Evolutionary conservation across 2,888 invertebrate genomes (phyloP).

Genomic region (Idaea biselata): DNA sequence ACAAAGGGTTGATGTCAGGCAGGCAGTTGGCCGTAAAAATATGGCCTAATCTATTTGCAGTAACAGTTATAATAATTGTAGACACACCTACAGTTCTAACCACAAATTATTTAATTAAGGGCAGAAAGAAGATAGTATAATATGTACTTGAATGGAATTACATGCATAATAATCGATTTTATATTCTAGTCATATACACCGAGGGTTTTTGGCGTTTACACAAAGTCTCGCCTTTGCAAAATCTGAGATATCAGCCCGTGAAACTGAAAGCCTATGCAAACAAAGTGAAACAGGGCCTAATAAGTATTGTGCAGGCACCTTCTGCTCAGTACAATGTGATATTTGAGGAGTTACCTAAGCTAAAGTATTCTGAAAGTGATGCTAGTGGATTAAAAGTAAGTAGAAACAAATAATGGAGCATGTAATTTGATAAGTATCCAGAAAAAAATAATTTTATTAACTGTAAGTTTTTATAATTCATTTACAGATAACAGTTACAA

Average conservation of each 20-base stretch:
- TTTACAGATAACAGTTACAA: slow-evolving; percentile 57
- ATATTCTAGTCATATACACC: slow-evolving; percentile 60
- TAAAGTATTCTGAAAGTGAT: slow-evolving; percentile 65
- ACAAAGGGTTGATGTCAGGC: too few species aligned
- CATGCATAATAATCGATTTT: not conserved
- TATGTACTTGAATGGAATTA: too few species aligned
- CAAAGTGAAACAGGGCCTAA: slow-evolving; percentile 62
- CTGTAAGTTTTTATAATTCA: not conserved
- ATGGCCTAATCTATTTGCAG: too few species aligned
- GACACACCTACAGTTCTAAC: too few species aligned
- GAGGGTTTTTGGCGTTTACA: slow-evolving; percentile 63
- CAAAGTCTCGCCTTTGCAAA: slow-evolving; percentile 64
- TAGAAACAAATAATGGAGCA: not conserved
- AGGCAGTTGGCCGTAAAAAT: too few species aligned
- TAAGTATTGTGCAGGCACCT: slow-evolving; percentile 45
- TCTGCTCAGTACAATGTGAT: slow-evolving; percentile 54
- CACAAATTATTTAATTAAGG: too few species aligned
- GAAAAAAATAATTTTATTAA: too few species aligned
- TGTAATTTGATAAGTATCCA: too few species aligned
- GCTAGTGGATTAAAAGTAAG: slow-evolving; percentile 61
- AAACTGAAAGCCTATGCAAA: slow-evolving; percentile 69
- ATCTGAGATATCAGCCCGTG: slow-evolving; percentile 53
- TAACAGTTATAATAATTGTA: too few species aligned
- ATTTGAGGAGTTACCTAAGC: slow-evolving; percentile 51
- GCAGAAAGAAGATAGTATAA: too few species aligned